Conservation (phyloP, 2,888 invertebrate genomes). For the Lepidonotus clava region DNA sequence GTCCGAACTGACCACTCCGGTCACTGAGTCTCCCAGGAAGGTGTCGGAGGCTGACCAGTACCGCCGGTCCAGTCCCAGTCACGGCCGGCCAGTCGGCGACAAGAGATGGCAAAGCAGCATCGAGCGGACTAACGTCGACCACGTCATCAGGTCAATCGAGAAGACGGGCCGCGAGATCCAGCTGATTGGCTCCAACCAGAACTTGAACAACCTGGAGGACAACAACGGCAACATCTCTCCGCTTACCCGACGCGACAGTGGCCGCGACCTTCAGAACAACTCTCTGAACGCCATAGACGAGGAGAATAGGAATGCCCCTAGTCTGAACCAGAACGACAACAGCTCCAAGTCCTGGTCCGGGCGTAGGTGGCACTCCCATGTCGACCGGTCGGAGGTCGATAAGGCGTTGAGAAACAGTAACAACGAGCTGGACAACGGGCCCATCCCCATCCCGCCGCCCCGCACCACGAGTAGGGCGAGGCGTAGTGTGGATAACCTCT, state of each 20-base stretch:
- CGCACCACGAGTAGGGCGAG: slow-evolving; percentile 34
- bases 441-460: slow-evolving; percentile 50
- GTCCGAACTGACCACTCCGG: background rate
- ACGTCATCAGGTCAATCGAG: slow-evolving; percentile 74
- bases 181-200: slow-evolving; percentile 40
- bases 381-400: slow-evolving; percentile 7
- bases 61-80: background rate
- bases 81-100: background rate
- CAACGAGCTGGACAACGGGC: slow-evolving; percentile 26
- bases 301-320: slow-evolving; percentile 11
- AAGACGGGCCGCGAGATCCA: slow-evolving; percentile 72
- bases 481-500: background rate
- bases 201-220: background rate
- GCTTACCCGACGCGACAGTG: background rate
- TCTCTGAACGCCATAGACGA: slow-evolving; percentile 47
- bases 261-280: slow-evolving; percentile 8
- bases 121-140: slow-evolving; percentile 72
- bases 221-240: slow-evolving; percentile 13
- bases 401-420: slow-evolving; percentile 1
- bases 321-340: background rate
- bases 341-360: slow-evolving; percentile 2
- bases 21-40: background rate
- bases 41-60: background rate
- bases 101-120: slow-evolving; percentile 67
- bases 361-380: slow-evolving; percentile 43